Evolutionary conservation across 2,113 vertebrate genomes (phyloP).

Genomic region (Larimichthys polyactis): DNA sequence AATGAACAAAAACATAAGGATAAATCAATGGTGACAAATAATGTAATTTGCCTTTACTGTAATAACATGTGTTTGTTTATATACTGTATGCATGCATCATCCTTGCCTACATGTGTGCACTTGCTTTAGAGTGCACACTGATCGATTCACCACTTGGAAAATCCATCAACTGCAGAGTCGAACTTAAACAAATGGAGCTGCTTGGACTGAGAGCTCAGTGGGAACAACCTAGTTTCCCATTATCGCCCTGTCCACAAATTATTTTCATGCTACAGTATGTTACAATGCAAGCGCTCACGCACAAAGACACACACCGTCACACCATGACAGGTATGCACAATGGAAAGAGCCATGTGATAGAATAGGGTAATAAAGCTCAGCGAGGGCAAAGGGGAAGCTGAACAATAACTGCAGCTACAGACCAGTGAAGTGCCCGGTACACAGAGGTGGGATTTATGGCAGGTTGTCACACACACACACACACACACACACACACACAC

Average conservation of each 20-base stretch:
- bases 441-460: conserved; percentile 49
- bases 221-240: conserved; percentile 23
- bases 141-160: conserved; percentile 25
- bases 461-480: background rate
- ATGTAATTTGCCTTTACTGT: background rate
- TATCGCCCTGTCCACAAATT: conserved; percentile 35
- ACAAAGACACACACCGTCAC: conserved; percentile 18
- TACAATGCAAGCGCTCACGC: conserved; percentile 12
- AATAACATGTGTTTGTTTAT: background rate
- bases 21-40: background rate
- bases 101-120: background rate
- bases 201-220: conserved; percentile 3
- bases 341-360: conserved; percentile 43
- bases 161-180: conserved; percentile 43
- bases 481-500: background rate
- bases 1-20: background rate
- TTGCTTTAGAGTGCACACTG: conserved; percentile 10
- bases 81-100: background rate
- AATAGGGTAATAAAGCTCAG: conserved; percentile 57
- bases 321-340: conserved; percentile 20
- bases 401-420: conserved; percentile 62
- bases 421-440: conserved; percentile 19
- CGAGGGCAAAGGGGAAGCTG: conserved; percentile 62
- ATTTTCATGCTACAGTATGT: conserved; percentile 33
- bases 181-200: conserved; percentile 40